Evolutionary conservation across 2,888 invertebrate species (phyloP).

Genomic region (Stenurella melanura): DNA sequence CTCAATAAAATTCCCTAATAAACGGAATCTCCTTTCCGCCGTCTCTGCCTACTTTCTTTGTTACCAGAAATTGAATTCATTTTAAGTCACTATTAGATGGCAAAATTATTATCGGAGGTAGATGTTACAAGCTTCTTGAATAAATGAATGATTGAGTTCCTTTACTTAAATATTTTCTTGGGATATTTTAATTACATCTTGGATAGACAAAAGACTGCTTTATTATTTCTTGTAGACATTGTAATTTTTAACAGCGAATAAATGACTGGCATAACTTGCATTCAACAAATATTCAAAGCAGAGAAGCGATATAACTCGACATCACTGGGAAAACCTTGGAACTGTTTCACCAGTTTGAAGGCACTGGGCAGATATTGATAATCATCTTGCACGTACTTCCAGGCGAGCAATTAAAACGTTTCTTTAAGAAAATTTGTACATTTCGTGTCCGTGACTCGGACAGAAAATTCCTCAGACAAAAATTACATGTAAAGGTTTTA

Average conservation of each 20-base stretch:
- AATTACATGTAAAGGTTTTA: no score
- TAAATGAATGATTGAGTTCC: not conserved
- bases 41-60: conserved; percentile 15
- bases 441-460: no score
- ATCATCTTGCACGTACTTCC: no score
- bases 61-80: conserved; percentile 25
- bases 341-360: no score
- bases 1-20: conserved; percentile 32
- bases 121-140: conserved; percentile 7
- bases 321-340: no score
- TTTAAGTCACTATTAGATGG: conserved; percentile 18
- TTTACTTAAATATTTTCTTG: not conserved
- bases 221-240: not conserved
- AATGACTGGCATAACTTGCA: not conserved
- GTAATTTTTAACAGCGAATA: not conserved
- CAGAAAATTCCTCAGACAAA: no score
- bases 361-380: no score
- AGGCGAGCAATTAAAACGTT: no score
- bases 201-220: not conserved
- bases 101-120: not conserved
- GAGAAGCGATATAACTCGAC: no score
- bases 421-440: no score
- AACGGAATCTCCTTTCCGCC: conserved; percentile 26
- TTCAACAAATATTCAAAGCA: not conserved
- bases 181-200: not conserved